These are phyloP conservation scores for Tetragonula carbonaria DNA, from an alignment of 2,888 invertebrate species.

Conservation along the genomic window DNA sequence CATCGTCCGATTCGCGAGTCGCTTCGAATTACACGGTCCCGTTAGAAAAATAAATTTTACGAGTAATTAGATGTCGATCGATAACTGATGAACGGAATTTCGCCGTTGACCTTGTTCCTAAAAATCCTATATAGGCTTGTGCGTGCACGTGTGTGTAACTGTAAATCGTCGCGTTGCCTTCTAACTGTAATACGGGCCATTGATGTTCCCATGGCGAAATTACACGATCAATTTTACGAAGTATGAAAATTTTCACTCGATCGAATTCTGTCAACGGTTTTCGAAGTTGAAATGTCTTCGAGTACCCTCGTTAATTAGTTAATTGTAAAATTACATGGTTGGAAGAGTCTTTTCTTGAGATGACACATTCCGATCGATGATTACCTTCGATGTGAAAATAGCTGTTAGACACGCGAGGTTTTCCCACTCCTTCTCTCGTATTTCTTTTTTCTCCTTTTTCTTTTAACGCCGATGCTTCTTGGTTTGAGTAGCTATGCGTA, in stretches of 20 bases:
- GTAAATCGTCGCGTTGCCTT: constrained; percentile 68
- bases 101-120: constrained; percentile 69
- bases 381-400: constrained; percentile 56
- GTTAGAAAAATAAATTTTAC: constrained; percentile 50
- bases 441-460: not conserved
- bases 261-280: not conserved
- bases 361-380: constrained; percentile 78
- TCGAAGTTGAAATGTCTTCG: not conserved
- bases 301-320: constrained; percentile 8
- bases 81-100: constrained; percentile 37
- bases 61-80: constrained; percentile 40
- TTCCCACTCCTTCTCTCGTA: constrained; percentile 8
- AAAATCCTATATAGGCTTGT: constrained; percentile 17
- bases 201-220: constrained; percentile 55
- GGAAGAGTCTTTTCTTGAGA: constrained; percentile 72
- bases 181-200: constrained; percentile 77
- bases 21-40: constrained; percentile 19
- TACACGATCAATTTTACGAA: not conserved
- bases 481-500: not conserved
- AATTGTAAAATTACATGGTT: constrained; percentile 11
- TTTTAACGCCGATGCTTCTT: not conserved
- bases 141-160: constrained; percentile 62
- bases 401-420: constrained; percentile 8
- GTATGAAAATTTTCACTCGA: not conserved
- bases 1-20: not conserved